Evolutionary conservation across 2,888 invertebrate species (phyloP).

Genomic region (Tetrapedia diversipes): DNA sequence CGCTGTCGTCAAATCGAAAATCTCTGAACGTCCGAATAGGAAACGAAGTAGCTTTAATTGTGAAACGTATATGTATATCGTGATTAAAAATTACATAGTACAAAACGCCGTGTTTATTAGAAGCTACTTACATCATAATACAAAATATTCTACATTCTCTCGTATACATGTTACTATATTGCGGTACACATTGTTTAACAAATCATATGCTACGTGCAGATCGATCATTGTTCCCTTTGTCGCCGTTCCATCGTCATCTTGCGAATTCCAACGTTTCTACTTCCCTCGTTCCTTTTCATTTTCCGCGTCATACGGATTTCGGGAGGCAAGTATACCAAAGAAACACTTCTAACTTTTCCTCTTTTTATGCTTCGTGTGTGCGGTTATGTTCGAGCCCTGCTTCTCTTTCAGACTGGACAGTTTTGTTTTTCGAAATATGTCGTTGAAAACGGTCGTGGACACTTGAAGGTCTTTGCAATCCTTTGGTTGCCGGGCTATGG

Average conservation of each 20-base stretch:
- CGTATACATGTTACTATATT: neutral
- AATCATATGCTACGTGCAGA: neutral
- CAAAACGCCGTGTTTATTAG: conserved; percentile 44
- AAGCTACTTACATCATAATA: conserved; percentile 46
- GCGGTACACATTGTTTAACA: neutral
- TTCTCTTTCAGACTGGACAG: conserved; percentile 53
- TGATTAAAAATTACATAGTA: conserved; percentile 23
- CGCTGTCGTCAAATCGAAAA: neutral
- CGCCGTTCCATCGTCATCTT: conserved; percentile 1
- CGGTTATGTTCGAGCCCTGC: conserved; percentile 12
- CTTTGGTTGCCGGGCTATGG: conserved; percentile 68
- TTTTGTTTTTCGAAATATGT: conserved; percentile 72
- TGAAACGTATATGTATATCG: no score
- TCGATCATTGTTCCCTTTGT: neutral
- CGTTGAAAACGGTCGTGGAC: conserved; percentile 71
- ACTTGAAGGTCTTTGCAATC: conserved; percentile 74
- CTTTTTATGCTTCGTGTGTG: conserved; percentile 19
- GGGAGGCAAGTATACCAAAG: neutral
- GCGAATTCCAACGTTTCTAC: conserved; percentile 4
- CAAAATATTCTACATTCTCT: conserved; percentile 35
- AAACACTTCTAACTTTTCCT: conserved; percentile 33
- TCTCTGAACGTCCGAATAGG: neutral
- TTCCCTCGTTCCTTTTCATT: neutral
- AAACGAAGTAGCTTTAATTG: neutral
- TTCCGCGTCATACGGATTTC: conserved; percentile 52